These are phyloP conservation scores for Timema cristinae DNA, from an alignment of 2,888 invertebrate species.

Conservation along the genomic window DNA sequence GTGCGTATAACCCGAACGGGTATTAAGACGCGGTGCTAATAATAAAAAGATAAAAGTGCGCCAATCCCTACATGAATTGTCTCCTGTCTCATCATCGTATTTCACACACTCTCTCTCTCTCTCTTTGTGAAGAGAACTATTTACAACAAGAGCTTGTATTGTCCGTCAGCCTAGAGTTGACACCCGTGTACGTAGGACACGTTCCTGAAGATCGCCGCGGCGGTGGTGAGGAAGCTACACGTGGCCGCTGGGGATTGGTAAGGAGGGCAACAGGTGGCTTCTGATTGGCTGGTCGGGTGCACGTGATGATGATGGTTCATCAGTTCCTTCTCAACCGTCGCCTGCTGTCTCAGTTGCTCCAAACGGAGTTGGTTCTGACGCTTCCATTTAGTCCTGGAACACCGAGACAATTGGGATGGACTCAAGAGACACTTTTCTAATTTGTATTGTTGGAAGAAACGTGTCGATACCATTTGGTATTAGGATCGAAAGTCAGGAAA, in stretches of 20 bases:
- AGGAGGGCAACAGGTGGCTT: conserved; percentile 43
- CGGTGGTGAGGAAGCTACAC: conserved; percentile 64
- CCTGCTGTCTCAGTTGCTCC: conserved; percentile 82
- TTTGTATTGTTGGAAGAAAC: too few relatives aligned
- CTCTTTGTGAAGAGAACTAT: too few relatives aligned
- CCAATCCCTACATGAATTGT: too few relatives aligned
- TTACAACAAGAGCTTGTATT: too few relatives aligned
- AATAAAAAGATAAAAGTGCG: too few relatives aligned
- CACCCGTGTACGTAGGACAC: conserved; percentile 71
- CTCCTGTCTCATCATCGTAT: too few relatives aligned
- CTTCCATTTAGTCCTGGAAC: conserved; percentile 50
- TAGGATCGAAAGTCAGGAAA: not conserved
- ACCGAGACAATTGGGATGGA: too few relatives aligned
- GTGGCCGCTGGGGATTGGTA: conserved; percentile 41
- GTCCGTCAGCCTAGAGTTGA: conserved; percentile 50
- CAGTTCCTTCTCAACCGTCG: conserved; percentile 68
- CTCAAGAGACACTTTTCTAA: not conserved
- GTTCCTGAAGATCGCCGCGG: conserved; percentile 68
- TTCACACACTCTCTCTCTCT: too few relatives aligned
- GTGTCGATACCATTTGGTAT: too few relatives aligned
- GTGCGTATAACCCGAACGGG: too few relatives aligned
- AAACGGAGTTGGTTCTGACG: conserved; percentile 72
- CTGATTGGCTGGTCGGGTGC: conserved; percentile 29
- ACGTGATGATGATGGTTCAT: conserved; percentile 40
- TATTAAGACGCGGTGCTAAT: too few relatives aligned